These are phyloP conservation scores for Hypercompe scribonia DNA, from an alignment of 2,888 invertebrate species.

Conservation along the genomic window DNA sequence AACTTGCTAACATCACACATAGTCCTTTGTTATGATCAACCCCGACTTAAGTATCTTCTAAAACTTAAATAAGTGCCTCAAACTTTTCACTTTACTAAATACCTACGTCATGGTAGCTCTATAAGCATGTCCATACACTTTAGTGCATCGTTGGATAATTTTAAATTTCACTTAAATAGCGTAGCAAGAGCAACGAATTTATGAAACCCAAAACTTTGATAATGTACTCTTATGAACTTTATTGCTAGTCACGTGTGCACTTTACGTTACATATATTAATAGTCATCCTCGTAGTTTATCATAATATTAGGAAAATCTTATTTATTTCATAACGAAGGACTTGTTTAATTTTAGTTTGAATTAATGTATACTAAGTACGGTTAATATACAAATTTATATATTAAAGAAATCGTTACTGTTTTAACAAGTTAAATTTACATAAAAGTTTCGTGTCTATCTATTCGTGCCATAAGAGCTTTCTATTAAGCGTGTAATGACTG, in stretches of 20 bases:
- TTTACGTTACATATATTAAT: slow-evolving; percentile 21
- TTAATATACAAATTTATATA: neutral
- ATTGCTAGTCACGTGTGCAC: slow-evolving; percentile 34
- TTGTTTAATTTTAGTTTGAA: slow-evolving; percentile 5
- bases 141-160: slow-evolving; percentile 55
- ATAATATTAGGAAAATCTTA: neutral
- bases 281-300: slow-evolving; percentile 12
- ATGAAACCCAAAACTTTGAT: slow-evolving; percentile 55
- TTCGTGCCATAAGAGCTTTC: too few species aligned
- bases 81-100: slow-evolving; percentile 55
- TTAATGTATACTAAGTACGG: neutral
- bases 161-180: slow-evolving; percentile 59
- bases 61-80: slow-evolving; percentile 31
- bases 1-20: slow-evolving; percentile 11
- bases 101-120: slow-evolving; percentile 35
- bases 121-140: slow-evolving; percentile 42
- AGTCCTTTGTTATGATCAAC: slow-evolving; percentile 30
- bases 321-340: slow-evolving; percentile 1
- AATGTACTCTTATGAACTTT: slow-evolving; percentile 47
- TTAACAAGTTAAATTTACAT: too few species aligned
- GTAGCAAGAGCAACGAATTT: slow-evolving; percentile 51
- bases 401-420: neutral
- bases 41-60: slow-evolving; percentile 26
- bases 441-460: too few species aligned
- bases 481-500: too few species aligned